These are phyloP conservation scores for Nylanderia fulva DNA, from an alignment of 1,140 invertebrate species.

Conservation along the genomic window DNA sequence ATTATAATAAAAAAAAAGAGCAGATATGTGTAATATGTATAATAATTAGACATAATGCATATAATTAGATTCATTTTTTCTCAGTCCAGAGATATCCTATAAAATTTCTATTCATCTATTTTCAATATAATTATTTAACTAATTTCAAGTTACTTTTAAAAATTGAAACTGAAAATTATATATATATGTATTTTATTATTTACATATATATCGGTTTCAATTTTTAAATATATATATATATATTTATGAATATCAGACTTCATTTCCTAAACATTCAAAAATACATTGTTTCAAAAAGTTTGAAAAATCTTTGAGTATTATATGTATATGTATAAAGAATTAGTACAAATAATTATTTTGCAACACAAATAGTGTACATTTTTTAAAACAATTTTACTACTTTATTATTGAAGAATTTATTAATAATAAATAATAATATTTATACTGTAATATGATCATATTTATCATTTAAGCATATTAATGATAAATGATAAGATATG, in stretches of 20 bases:
- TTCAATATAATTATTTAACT: slow-evolving; percentile 21
- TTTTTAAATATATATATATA: background rate
- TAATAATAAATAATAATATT: background rate
- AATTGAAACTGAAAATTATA: background rate
- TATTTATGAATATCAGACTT: background rate
- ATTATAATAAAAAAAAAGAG: background rate
- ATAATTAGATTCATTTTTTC: slow-evolving; percentile 1
- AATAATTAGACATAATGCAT: background rate
- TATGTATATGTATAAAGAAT: background rate
- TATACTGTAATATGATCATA: too few relatives aligned
- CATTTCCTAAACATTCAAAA: background rate
- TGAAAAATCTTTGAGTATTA: background rate
- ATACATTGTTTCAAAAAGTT: background rate
- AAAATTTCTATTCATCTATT: background rate
- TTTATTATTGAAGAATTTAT: background rate
- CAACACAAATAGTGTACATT: background rate
- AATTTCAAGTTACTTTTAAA: too few relatives aligned
- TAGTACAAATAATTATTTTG: background rate
- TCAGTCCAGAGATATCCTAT: too few relatives aligned
- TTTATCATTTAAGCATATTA: too few relatives aligned
- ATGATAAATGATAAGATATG: too few relatives aligned
- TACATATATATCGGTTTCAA: too few relatives aligned
- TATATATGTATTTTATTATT: background rate
- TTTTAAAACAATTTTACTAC: background rate
- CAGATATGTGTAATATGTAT: background rate